A percentile compares a stretch with the other conserved stretches of the same genome.
phyloP scores from a whole-genome alignment of 2,888 invertebrate genomes.

The Leptinotarsa juncta region DNA sequence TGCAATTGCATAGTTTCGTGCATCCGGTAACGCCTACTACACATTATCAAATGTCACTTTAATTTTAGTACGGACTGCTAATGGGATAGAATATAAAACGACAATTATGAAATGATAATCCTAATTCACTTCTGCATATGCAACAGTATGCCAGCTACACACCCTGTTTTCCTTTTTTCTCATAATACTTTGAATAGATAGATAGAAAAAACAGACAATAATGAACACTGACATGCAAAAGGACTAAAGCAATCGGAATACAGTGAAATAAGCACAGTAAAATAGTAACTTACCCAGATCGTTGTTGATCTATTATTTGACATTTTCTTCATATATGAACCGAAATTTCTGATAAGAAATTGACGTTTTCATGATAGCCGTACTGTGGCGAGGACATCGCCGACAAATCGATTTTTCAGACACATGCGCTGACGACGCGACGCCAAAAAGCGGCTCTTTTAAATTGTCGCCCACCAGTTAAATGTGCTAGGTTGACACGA shows the following conservation, averaged over 20 bases:
- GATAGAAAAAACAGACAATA: not conserved
- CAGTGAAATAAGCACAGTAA: not conserved
- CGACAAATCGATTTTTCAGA: conserved; percentile 31
- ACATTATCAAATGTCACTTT: not conserved
- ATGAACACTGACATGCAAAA: conserved; percentile 1
- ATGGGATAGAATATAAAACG: not conserved
- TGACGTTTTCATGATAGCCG: conserved; percentile 61
- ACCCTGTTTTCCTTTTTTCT: conserved; percentile 1
- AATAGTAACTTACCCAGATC: conserved; percentile 59
- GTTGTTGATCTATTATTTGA: conserved; percentile 59
- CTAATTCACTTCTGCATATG: not conserved
- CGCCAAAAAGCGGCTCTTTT: conserved; percentile 14
- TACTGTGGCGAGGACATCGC: conserved; percentile 40
- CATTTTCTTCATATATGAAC: conserved; percentile 62
- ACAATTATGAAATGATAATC: not conserved
- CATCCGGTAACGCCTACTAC: conserved; percentile 2
- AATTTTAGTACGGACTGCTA: not conserved
- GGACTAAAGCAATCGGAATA: not conserved
- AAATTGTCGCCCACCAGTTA: not conserved
- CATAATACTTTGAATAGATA: not conserved
- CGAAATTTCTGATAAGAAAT: conserved; percentile 61
- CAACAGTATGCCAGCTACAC: not conserved
- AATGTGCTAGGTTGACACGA: too few species aligned
- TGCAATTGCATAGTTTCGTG: not conserved
- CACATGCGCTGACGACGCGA: conserved; percentile 24